Evolutionary conservation across 2,888 invertebrate genomes (phyloP), one percentile per base, ranked within the genome.

Genomic region (Synergus gifuensis): DNA sequence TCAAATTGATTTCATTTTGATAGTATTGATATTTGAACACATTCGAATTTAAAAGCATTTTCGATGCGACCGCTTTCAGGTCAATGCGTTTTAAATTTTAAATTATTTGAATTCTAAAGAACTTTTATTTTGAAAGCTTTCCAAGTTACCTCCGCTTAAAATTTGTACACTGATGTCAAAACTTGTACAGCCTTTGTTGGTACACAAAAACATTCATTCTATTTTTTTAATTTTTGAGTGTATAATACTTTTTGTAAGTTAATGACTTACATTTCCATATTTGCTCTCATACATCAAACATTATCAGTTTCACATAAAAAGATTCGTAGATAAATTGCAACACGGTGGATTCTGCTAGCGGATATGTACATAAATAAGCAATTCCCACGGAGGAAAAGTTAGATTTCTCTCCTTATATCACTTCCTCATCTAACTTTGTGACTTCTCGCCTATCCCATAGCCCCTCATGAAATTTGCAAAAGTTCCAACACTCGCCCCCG

Each of bases 361-460:
- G 73, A 73, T 73, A 54, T 73, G 73, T 73, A 73, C 73, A 73
- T 73, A 73, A 73, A 73, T 73, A 73, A 73, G 73, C 49, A 73
- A 73, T 73, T 73, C 73, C 73, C 73, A 73, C 73, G 54, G n/a
- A 73, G 54, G 54, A 54, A 73, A 73, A 73, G 73, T 73, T 73
- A 73, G 73, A 36, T 73, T 49, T 73, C 73, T 73, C 49, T 73
- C 49, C 54, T 73, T 73, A 73, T 54, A 73, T 73, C 73, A 73
- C 73, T 73, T 73, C 73, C 73, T 73, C 73, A 73, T 73, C 73
- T 73, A 73, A 73, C 73, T 73, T 73, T 73, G 73, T 73, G 73
- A 73, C 73, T 73, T 54, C 73, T 73, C 54, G 73, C 54, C 54
- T 73, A 54, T 73, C 73, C 54, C 73, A 54, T 73, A 54, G 73